These are phyloP conservation scores for Sarcophaga caerulescens DNA, from an alignment of 2,888 invertebrate species.

Conservation along the genomic window DNA sequence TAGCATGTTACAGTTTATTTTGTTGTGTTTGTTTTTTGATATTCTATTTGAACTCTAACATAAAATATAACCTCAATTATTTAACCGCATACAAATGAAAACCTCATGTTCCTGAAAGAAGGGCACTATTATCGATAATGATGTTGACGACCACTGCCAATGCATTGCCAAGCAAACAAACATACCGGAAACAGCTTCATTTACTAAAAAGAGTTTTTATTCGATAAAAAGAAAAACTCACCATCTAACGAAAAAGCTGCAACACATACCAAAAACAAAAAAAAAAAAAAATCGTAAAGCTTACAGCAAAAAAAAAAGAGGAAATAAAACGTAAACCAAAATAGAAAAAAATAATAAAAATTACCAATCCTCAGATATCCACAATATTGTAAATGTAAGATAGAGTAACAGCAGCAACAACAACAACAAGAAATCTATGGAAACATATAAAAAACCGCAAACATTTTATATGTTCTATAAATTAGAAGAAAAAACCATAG, in stretches of 20 bases:
- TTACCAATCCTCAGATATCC: constrained; percentile 54
- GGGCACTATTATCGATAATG: constrained; percentile 56
- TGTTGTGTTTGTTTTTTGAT: background rate
- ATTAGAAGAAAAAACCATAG: background rate
- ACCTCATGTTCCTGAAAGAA: constrained; percentile 15
- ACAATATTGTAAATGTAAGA: constrained; percentile 55
- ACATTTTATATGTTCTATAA: constrained; percentile 24
- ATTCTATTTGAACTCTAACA: background rate
- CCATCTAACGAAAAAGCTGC: background rate
- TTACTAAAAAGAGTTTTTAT: constrained; percentile 44
- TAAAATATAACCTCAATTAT: constrained; percentile 45
- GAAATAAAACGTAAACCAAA: constrained; percentile 31
- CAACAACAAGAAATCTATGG: background rate
- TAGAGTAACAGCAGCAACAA: constrained; percentile 7
- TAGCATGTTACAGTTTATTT: background rate
- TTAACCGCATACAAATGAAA: constrained; percentile 48
- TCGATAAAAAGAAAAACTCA: background rate
- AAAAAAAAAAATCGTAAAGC: constrained; percentile 26
- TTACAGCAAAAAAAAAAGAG: background rate
- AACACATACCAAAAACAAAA: background rate
- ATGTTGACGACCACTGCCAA: constrained; percentile 1
- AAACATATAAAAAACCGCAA: constrained; percentile 32
- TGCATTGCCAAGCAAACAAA: background rate
- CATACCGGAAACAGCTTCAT: constrained; percentile 65
- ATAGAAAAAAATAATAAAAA: constrained; percentile 16